Evolutionary conservation across 2,888 invertebrate species (phyloP), one percentile per base, ranked within the genome.

Genomic region (Apodemia hepburni): DNA sequence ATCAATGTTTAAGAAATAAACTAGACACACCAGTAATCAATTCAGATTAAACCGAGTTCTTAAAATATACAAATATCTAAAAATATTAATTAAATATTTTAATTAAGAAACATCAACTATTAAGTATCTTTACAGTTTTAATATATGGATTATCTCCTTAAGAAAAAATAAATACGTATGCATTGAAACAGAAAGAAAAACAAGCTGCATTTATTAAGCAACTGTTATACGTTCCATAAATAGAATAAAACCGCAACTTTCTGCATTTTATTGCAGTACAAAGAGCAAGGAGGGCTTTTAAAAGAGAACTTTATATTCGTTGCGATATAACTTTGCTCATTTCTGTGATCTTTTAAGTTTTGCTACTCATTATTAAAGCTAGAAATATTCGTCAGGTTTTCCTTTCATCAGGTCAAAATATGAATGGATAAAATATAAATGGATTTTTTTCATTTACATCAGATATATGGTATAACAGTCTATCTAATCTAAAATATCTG

Each of bases 131-230:
- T 29, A 29, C 6, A 6, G 47, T 51, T 22, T 18, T 22, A 51
- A 51, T 51, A 51, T 12, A 12, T 51, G 18, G 27, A 54, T 61
- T 54, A 61, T 22, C 22, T 38, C 38, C 22, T 51, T 62, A 54
- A 61, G 5, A 5, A 15, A 64, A 60, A 61, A 67, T 65, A 68
- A 61, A 64, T 51, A 59, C 59, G 54, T 61, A 58, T 65, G 58
- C 59, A 62, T 65, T 60, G 59, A 66, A 65, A 64, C 64, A 64
- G 59, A 68, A 64, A 65, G 65, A 62, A 64, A 62, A 65, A 68
- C 68, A 67, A 64, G 57, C 63, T 64, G 62, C 68, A 67, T 67
- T 69, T 68, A 65, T 67, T 67, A 68, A 67, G 64, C 65, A 67
- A 68, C 68, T 68, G 42, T 42, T 42, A 68, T 66, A 64, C 62